Percentiles rank a stretch among this genome's conserved stretches.
Conservation (phyloP, 2,113 vertebrate genomes). For the Reinhardtius hippoglossoides region DNA sequence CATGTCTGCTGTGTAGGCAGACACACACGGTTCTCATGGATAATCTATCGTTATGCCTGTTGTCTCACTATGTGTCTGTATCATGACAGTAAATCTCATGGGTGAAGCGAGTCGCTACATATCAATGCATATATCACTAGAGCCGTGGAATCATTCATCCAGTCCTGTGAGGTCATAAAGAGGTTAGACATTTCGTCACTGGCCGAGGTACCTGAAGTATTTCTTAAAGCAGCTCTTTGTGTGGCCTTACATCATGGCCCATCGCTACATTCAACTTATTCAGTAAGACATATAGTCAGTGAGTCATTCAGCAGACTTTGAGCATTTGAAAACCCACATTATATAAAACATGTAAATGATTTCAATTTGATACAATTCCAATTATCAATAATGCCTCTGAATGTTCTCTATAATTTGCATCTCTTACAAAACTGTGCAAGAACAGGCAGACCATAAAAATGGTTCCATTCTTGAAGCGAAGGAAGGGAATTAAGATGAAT, state of each 20-base stretch:
- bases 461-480: conserved; percentile 20
- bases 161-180: conserved; percentile 33
- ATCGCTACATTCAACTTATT: conserved; percentile 5
- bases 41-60: conserved; percentile 19
- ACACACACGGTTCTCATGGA: conserved; percentile 11
- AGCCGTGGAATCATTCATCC: not conserved
- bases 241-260: conserved; percentile 1
- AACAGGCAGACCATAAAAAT: not conserved
- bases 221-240: conserved; percentile 11
- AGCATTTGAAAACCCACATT: not conserved
- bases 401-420: conserved; percentile 37
- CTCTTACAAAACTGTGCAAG: conserved; percentile 6
- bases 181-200: conserved; percentile 24
- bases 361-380: conserved; percentile 13
- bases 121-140: conserved; percentile 32
- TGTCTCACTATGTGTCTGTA: conserved; percentile 32
- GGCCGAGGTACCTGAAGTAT: not conserved
- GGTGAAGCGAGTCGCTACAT: no score
- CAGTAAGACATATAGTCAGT: not conserved
- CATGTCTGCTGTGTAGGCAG: not conserved
- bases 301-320: not conserved
- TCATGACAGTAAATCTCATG: conserved; percentile 58
- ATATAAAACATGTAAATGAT: conserved; percentile 7
- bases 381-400: conserved; percentile 23
- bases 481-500: conserved; percentile 8